Base-by-base conservation (phyloP, 2,113 vertebrate species). In the Myrmecobius fasciatus region DNA sequence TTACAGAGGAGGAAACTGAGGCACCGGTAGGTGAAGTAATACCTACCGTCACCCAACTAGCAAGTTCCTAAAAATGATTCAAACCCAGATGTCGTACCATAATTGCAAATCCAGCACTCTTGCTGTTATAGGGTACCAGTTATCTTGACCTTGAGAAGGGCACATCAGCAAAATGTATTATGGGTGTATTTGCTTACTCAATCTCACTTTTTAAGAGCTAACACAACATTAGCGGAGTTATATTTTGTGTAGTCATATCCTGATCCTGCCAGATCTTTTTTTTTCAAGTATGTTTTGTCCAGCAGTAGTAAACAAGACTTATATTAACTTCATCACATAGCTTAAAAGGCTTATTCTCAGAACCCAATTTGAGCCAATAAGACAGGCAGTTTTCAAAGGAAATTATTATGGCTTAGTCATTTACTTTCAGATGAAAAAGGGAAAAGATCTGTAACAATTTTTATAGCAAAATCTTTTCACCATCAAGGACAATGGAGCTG, bases 321-420 rank as follows among this genome's bases (percentile, higher is more conserved):
- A 67, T 93, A 92, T 96, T 94, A 95, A 94, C 95, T 93, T 95
- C 47, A 94, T 96, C 93, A 89, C 31, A 89, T 90, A 96, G 91
- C 94, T 94, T 90, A 94, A 89, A 96, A 93, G 89, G 96, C 95
- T 95, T 92, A 96, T 4, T 95, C 92, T 95, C 51, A 95, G 91
- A 91, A 92, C 48, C 28, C 1, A 0, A 96, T 96, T 90, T 95
- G 53, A 52, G 53, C 92, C 90, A 93, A 92, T 75, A 47, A 95
- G 96, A 94, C 53, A 96, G 89, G 48, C 14, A 83, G 48, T 97
- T 95, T 49, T 48, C 91, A 96, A 94, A 95, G 54, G 51, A 56
- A 96, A 94, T 93, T 92, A 94, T 75, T 89, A 67, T 89, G 28
- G 8, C 89, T 53, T 56, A 24, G 53, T 46, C 92, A 49, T 48